Conservation (phyloP, 2,113 vertebrate genomes). For the Ammodramus savannarum region DNA sequence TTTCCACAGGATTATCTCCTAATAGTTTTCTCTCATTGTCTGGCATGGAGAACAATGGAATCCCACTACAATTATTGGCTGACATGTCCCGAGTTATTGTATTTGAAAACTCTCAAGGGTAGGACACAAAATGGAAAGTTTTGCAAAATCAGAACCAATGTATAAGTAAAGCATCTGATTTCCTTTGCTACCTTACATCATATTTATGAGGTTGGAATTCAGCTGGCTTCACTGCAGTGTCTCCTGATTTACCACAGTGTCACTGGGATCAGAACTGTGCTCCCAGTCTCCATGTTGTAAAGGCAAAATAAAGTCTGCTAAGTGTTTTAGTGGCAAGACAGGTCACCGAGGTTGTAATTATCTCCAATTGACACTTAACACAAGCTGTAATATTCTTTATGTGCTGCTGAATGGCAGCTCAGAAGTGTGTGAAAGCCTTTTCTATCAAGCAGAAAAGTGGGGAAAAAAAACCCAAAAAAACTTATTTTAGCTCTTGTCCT, state of each 20-base stretch:
- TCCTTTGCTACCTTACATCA: background rate
- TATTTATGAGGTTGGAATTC: background rate
- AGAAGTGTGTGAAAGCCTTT: background rate
- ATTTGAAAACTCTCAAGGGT: background rate
- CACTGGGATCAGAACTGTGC: background rate
- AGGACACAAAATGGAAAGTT: background rate
- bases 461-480: background rate
- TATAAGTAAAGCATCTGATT: background rate
- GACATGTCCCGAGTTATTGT: background rate
- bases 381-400: conserved; percentile 24
- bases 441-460: background rate
- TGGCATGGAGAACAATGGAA: background rate
- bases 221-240: background rate
- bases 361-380: conserved; percentile 39
- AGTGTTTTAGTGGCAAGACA: conserved; percentile 30
- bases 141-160: background rate
- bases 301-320: conserved; percentile 24
- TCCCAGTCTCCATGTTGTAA: background rate
- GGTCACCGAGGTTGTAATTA: conserved; percentile 44
- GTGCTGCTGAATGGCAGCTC: background rate
- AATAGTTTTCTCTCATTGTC: background rate
- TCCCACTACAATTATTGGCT: background rate
- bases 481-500: conserved; percentile 2
- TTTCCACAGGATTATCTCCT: background rate
- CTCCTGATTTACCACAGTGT: background rate